Evolutionary conservation across 2,113 vertebrate genomes (phyloP).

Genomic region (Caranx ignobilis): DNA sequence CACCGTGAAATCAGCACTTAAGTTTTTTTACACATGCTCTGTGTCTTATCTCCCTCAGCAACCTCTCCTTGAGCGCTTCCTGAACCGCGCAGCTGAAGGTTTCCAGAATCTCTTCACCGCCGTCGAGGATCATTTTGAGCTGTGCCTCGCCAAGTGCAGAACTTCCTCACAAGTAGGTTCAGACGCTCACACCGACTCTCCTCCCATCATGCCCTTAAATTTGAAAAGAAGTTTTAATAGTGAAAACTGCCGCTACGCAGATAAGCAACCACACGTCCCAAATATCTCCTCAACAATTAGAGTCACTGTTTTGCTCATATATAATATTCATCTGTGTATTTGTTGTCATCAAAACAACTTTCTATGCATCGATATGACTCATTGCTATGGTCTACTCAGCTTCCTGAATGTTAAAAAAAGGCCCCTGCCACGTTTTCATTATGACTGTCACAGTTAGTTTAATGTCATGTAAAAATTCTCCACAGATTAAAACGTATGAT

Average conservation of each 20-base stretch:
- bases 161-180: constrained; percentile 95
- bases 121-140: constrained; percentile 96
- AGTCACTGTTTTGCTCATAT: not conserved
- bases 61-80: constrained; percentile 93
- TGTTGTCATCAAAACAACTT: not conserved
- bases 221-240: not conserved
- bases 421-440: not conserved
- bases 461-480: not conserved
- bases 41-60: constrained; percentile 82
- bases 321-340: not conserved
- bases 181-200: not conserved
- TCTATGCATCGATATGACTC: not conserved
- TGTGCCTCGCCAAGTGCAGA: constrained; percentile 96
- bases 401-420: not conserved
- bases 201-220: not conserved
- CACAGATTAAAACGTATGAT: not conserved
- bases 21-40: not conserved
- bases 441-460: not conserved
- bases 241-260: not conserved
- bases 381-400: not conserved
- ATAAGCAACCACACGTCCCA: not conserved
- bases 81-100: constrained; percentile 93
- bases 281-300: not conserved
- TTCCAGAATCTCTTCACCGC: constrained; percentile 98
- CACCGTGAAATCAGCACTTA: constrained; percentile 12